Evolutionary conservation across 2,888 invertebrate species (phyloP).

Genomic region (Pammene fasciana): DNA sequence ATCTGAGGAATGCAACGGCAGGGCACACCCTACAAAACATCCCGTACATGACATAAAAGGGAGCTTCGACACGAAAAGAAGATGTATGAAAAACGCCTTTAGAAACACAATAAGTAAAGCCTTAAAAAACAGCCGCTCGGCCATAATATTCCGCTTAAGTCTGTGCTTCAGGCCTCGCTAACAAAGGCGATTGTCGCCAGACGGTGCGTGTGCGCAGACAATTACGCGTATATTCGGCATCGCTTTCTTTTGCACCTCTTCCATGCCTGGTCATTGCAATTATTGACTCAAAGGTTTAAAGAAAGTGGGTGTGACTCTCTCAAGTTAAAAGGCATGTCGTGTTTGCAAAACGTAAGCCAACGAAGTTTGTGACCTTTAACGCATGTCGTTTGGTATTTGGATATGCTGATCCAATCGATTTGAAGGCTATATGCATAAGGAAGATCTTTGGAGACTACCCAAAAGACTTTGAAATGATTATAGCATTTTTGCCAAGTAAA

Average conservation of each 20-base stretch:
- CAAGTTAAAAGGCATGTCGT: slow-evolving; percentile 6
- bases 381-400: background rate
- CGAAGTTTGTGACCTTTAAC: background rate
- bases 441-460: no score
- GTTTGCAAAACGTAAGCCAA: background rate
- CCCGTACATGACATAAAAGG: no score
- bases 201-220: slow-evolving; percentile 49
- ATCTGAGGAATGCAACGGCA: no score
- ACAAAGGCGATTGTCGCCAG: slow-evolving; percentile 46
- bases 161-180: slow-evolving; percentile 31
- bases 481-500: no score
- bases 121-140: no score
- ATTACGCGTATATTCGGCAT: slow-evolving; percentile 49
- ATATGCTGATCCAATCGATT: no score
- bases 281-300: slow-evolving; percentile 27
- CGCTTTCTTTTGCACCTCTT: slow-evolving; percentile 38
- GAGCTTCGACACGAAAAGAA: no score
- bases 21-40: no score
- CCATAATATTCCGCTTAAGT: slow-evolving; percentile 9
- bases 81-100: no score
- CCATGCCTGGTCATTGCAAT: slow-evolving; percentile 10
- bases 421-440: no score
- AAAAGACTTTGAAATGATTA: no score
- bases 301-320: slow-evolving; percentile 13
- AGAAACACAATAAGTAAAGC: no score